Conservation (phyloP, 2,113 vertebrate genomes). For the Meriones unguiculatus region DNA sequence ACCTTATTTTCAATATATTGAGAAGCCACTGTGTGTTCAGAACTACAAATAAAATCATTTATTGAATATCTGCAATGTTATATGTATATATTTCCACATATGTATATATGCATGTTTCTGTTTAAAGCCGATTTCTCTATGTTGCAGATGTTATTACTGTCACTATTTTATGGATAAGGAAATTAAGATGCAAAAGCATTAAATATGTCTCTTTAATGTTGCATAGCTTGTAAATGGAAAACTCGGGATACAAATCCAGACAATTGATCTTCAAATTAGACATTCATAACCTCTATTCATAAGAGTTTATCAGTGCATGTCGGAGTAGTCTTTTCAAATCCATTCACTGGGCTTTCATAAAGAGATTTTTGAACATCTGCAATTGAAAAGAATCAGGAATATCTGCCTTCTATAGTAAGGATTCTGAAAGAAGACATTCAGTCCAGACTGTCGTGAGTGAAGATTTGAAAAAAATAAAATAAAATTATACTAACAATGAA, state of each 20-base stretch:
- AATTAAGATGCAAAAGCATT: background rate
- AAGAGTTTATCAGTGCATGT: background rate
- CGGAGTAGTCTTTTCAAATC: background rate
- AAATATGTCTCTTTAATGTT: background rate
- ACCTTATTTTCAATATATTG: background rate
- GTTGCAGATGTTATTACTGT: background rate
- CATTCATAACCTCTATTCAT: background rate
- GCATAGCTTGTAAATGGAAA: background rate
- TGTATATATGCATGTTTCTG: background rate
- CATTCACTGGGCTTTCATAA: slow-evolving; percentile 20
- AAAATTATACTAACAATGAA: background rate
- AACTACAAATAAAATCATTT: slow-evolving; percentile 10
- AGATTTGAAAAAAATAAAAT: background rate
- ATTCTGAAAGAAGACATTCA: background rate
- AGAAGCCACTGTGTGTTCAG: background rate
- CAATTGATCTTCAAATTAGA: slow-evolving; percentile 34
- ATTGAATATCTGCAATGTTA: background rate
- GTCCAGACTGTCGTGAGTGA: background rate
- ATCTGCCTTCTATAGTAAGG: background rate
- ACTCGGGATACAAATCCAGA: background rate
- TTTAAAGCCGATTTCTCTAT: background rate
- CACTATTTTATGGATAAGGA: slow-evolving; percentile 15
- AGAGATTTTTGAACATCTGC: slow-evolving; percentile 23
- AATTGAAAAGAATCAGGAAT: slow-evolving; percentile 11
- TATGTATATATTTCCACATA: background rate